Conservation (phyloP, 2,888 invertebrate species). For the Plutella xylostella region DNA sequence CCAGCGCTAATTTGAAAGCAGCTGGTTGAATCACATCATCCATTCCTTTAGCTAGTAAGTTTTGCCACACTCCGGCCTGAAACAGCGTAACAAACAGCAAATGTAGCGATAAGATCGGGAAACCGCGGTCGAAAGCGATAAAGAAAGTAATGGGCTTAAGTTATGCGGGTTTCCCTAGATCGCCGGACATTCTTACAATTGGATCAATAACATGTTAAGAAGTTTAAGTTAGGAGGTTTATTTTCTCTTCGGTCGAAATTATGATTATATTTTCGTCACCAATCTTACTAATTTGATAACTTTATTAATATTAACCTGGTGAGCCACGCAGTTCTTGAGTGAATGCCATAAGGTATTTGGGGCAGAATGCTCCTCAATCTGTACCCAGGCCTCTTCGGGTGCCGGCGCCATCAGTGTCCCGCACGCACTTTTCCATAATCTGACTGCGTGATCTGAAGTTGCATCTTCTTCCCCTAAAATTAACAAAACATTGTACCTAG, state of each 20-base stretch:
- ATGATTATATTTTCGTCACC: too few relatives aligned
- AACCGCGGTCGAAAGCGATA: too few relatives aligned
- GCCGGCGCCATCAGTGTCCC: conserved; percentile 36
- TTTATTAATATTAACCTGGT: conserved; percentile 54
- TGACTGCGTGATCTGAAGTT: conserved; percentile 22
- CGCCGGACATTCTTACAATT: too few relatives aligned
- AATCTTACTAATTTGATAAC: too few relatives aligned
- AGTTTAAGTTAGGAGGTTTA: too few relatives aligned
- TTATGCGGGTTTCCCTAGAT: too few relatives aligned
- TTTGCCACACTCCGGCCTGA: conserved; percentile 56
- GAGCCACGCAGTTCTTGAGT: conserved; percentile 49
- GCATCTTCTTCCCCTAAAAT: too few relatives aligned
- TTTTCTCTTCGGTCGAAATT: too few relatives aligned
- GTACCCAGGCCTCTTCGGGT: conserved; percentile 41
- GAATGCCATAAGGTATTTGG: conserved; percentile 51
- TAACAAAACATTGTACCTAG: too few relatives aligned
- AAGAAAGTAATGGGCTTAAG: too few relatives aligned
- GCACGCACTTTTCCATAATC: conserved; percentile 53
- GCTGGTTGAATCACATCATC: conserved; percentile 50
- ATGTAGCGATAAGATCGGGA: too few relatives aligned
- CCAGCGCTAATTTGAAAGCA: conserved; percentile 52
- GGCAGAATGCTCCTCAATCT: conserved; percentile 36
- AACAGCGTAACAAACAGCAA: conserved; percentile 5
- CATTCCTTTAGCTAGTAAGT: conserved; percentile 40
- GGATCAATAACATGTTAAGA: too few relatives aligned